These are phyloP conservation scores for Erebia palarica DNA, from an alignment of 2,888 invertebrate species.

Conservation along the genomic window DNA sequence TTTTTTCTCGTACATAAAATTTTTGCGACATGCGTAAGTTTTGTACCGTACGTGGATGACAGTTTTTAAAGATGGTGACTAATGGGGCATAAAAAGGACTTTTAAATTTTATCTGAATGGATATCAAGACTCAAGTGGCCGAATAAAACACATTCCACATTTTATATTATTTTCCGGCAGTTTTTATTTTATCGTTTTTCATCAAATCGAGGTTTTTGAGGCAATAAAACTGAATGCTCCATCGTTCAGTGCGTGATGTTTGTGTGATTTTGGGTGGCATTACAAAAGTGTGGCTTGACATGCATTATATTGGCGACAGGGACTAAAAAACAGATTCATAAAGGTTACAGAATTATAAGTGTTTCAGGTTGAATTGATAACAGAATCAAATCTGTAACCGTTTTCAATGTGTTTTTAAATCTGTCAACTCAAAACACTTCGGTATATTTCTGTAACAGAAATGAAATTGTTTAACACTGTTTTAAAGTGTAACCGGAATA, in stretches of 20 bases:
- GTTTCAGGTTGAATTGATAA: too few relatives aligned
- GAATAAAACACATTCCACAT: constrained; percentile 37
- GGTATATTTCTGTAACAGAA: too few relatives aligned
- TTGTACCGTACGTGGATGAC: constrained; percentile 36
- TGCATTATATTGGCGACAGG: too few relatives aligned
- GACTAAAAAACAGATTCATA: too few relatives aligned
- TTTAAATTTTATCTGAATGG: constrained; percentile 34
- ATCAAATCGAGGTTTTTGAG: constrained; percentile 4
- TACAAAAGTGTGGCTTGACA: not conserved
- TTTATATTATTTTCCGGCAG: constrained; percentile 31
- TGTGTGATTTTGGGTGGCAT: constrained; percentile 8
- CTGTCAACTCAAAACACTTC: too few relatives aligned
- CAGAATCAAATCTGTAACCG: too few relatives aligned
- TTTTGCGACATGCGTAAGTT: constrained; percentile 46
- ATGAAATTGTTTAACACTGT: too few relatives aligned
- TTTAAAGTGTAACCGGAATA: too few relatives aligned
- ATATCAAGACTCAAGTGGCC: constrained; percentile 28
- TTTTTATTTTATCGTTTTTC: constrained; percentile 23
- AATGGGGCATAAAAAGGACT: constrained; percentile 36
- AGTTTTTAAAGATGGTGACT: constrained; percentile 37
- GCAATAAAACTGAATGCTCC: constrained; percentile 2
- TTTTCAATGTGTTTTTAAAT: too few relatives aligned
- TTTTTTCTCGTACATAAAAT: constrained; percentile 43
- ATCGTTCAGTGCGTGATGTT: not conserved
- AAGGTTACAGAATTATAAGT: too few relatives aligned